Percentiles rank a stretch among this genome's conserved stretches.
Evolutionary conservation across 2,888 invertebrate genomes (phyloP).

Genomic region (Netelia fuscicornis): DNA sequence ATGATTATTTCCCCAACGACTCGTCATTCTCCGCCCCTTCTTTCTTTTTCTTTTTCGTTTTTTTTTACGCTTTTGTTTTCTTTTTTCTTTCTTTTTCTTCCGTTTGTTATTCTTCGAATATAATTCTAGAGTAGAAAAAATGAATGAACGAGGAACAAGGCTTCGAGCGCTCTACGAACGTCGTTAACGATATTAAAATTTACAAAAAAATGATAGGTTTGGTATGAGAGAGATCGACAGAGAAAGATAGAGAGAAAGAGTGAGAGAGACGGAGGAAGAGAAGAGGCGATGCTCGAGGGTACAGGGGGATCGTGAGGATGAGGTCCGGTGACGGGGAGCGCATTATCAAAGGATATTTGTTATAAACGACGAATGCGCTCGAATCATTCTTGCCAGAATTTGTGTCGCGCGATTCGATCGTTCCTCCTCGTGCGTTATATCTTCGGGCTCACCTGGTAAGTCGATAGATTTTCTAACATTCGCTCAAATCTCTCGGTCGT

Average conservation of each 20-base stretch:
- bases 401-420: neutral
- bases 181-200: slow-evolving; percentile 74
- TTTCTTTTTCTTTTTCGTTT: slow-evolving; percentile 35
- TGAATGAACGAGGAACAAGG: slow-evolving; percentile 73
- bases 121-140: slow-evolving; percentile 71
- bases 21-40: slow-evolving; percentile 42
- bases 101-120: slow-evolving; percentile 33
- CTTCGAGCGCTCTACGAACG: slow-evolving; percentile 63
- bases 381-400: no score
- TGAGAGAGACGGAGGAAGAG: neutral
- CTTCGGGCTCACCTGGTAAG: slow-evolving; percentile 54
- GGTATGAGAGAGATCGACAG: slow-evolving; percentile 21
- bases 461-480: slow-evolving; percentile 72
- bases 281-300: slow-evolving; percentile 14
- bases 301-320: neutral
- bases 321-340: neutral
- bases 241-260: neutral
- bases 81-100: no score
- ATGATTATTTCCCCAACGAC: slow-evolving; percentile 64
- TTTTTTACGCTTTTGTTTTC: neutral
- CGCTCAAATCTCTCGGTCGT: slow-evolving; percentile 63
- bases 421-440: slow-evolving; percentile 21
- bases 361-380: no score
- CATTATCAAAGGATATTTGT: neutral
- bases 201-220: slow-evolving; percentile 55